A percentile compares a stretch with the other conserved stretches of the same genome.
Evolutionary conservation across 2,888 invertebrate species (phyloP).

Genomic region (Acheta domesticus): DNA sequence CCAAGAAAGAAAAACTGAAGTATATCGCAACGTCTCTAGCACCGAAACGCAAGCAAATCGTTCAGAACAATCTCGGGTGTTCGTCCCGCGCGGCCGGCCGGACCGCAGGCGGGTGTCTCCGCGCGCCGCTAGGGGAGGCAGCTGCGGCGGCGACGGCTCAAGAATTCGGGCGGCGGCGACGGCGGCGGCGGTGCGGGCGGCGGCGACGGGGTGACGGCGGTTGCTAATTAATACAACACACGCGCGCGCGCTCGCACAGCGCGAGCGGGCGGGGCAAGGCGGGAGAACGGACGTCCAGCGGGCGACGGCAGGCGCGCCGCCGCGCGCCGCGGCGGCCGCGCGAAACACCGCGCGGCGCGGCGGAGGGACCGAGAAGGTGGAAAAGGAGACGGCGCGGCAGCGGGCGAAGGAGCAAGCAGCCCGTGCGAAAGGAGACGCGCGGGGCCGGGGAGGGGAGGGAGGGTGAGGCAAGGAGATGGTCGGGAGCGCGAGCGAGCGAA

Average conservation of each 20-base stretch:
- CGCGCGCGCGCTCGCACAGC: neutral
- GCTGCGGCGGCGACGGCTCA: neutral
- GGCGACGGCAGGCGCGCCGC: neutral
- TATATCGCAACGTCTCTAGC: too few species aligned
- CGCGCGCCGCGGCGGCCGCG: neutral
- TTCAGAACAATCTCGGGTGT: too few species aligned
- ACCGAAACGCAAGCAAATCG: too few species aligned
- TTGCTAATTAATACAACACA: conserved; percentile 1
- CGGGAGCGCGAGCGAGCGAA: neutral
- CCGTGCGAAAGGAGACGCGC: neutral
- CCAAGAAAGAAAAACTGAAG: too few species aligned
- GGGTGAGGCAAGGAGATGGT: neutral
- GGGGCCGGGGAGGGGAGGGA: neutral
- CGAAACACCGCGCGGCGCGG: neutral
- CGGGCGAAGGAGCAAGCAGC: neutral
- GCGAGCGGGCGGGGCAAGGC: neutral
- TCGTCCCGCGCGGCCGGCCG: too few species aligned
- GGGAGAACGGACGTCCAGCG: neutral
- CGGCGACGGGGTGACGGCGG: neutral
- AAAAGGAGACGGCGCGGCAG: neutral
- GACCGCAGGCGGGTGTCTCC: too few species aligned
- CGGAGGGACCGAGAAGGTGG: neutral
- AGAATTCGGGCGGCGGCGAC: neutral
- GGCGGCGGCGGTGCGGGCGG: neutral
- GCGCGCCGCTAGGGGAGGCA: neutral